These are phyloP conservation scores for Dreissena rostriformis DNA, from an alignment of 1,140 invertebrate genomes.

Conservation along the genomic window DNA sequence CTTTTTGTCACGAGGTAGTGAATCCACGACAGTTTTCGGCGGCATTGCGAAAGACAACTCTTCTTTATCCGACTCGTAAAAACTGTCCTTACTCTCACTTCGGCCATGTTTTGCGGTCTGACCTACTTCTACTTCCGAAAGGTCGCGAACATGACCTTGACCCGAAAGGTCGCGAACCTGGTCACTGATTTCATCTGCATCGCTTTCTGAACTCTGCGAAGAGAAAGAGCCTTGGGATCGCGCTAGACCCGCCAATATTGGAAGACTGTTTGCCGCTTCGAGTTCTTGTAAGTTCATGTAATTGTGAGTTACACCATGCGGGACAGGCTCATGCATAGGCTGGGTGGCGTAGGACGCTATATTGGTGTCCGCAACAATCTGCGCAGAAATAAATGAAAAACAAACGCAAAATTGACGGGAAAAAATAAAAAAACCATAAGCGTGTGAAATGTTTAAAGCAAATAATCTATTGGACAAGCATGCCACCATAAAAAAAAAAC, in stretches of 20 bases:
- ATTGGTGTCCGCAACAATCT: neutral
- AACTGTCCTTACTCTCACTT: slow-evolving; percentile 67
- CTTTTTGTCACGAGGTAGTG: slow-evolving; percentile 20
- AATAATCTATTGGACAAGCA: no score
- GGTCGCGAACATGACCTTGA: neutral
- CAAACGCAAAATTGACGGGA: neutral
- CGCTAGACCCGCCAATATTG: neutral
- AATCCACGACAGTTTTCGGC: neutral
- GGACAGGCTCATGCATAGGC: slow-evolving; percentile 47
- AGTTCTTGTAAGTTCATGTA: slow-evolving; percentile 53
- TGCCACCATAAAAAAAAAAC: no score
- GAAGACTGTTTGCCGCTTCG: slow-evolving; percentile 49
- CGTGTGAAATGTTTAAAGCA: no score
- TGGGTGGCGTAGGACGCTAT: slow-evolving; percentile 7
- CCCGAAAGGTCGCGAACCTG: no score
- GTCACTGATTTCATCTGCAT: slow-evolving; percentile 8
- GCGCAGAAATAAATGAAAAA: neutral
- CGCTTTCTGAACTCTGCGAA: slow-evolving; percentile 52
- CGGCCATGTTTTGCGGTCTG: slow-evolving; percentile 13
- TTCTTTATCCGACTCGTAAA: slow-evolving; percentile 77
- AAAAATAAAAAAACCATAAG: no score
- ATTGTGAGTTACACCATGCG: slow-evolving; percentile 33
- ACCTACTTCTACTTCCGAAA: slow-evolving; percentile 16
- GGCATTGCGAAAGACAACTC: slow-evolving; percentile 41
- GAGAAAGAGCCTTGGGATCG: slow-evolving; percentile 21